Base-by-base conservation (phyloP, 1,140 invertebrate species). In the Drosophila insularis region DNA sequence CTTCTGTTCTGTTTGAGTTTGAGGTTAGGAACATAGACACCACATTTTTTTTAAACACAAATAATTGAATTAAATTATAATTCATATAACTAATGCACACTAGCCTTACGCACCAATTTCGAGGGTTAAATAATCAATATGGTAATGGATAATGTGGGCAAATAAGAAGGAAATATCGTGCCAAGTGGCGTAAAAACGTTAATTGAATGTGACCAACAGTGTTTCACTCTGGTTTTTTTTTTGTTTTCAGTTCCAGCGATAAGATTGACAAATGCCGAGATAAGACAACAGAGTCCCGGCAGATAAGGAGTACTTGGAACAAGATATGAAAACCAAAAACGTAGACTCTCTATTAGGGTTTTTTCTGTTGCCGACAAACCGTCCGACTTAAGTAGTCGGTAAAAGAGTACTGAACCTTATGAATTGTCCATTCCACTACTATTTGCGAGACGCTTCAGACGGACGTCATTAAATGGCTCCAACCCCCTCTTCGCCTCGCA, bases 331-430 rank as follows among this genome's bases (percentile, higher is more conserved):
- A 37, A 54, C n/a, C 63, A 54, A 56, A 72, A 50, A 8, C 19
- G 35, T 13, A 11, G 1, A 11, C 11, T 37, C 14, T 43, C 14
- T 43, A n/a, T n/a, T n/a, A 5, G 4, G n/a, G 13, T 50, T 37
- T 53, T 13, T 60, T 60, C 65, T 66, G 73, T 46, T 14, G 39
- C 31, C 46, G 23, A 31, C 7, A 39, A 32, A 40, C 37, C 67
- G 73, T 60, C 65, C 62, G 66, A 55, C 66, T 50, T 54, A 40
- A 64, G 64, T 62, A 71, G 71, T 66, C 37, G 61, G 46, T 81
- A 46, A 68, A 62, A 55, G 40, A 67, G 66, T 71, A 80, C 77
- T 80, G 62, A 79, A 69, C 61, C 37, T 59, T 27, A 50, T 53
- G 6, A 61, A 46, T 21, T 35, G 31, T n/a, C 59, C 11, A n/a